phyloP scores from a whole-genome alignment of 1,140 invertebrate genomes.

The Drosophila obscura region DNA sequence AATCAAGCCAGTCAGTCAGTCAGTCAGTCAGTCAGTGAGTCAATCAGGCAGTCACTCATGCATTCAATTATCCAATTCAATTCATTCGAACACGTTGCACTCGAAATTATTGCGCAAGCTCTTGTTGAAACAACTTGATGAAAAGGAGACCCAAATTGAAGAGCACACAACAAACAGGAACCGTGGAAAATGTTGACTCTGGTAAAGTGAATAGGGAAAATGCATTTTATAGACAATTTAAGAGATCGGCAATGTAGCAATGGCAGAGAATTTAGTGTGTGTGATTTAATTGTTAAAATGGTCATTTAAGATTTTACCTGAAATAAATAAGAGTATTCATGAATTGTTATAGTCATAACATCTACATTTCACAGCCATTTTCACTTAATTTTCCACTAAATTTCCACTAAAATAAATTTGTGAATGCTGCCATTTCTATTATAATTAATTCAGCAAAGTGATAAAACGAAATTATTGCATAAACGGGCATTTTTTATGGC shows the following conservation, averaged over 20 bases:
- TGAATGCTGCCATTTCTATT: slow-evolving; percentile 7
- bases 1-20: slow-evolving; percentile 47
- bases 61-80: slow-evolving; percentile 60
- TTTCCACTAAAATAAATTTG: slow-evolving; percentile 1
- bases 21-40: slow-evolving; percentile 25
- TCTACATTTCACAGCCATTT: too few species aligned
- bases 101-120: slow-evolving; percentile 49
- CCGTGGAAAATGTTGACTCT: background rate
- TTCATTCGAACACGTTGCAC: slow-evolving; percentile 53
- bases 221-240: background rate
- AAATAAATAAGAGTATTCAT: too few species aligned
- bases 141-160: slow-evolving; percentile 27
- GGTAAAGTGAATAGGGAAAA: background rate
- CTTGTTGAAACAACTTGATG: slow-evolving; percentile 46
- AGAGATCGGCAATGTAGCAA: slow-evolving; percentile 6
- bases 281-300: too few species aligned
- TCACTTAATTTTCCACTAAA: background rate
- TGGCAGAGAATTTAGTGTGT: too few species aligned
- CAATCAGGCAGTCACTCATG: slow-evolving; percentile 46
- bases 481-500: slow-evolving; percentile 8
- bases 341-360: too few species aligned
- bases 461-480: slow-evolving; percentile 12
- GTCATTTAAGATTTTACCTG: background rate
- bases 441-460: slow-evolving; percentile 30
- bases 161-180: slow-evolving; percentile 6